Base-by-base conservation (phyloP, 2,113 vertebrate genomes). In the Amazona vittata region DNA sequence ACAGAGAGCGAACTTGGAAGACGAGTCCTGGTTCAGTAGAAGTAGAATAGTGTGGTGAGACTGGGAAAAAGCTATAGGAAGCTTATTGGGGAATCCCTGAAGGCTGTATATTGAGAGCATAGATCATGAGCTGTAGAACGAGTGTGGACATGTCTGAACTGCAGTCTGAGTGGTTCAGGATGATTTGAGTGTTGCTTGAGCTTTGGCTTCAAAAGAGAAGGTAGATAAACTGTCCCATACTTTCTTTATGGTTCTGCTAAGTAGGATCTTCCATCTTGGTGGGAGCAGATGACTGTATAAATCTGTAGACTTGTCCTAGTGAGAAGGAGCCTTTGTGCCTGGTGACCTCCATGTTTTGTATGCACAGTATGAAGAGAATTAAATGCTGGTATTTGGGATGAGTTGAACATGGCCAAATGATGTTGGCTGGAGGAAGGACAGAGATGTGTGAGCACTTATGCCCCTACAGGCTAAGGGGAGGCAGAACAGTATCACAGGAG, bases 331-430 rank as follows among this genome's bases (percentile, higher is more conserved):
- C 18, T 65, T 80, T 53, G 37, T 86, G 68, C 59, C 39, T 92
- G 44, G 39, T 65, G 55, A 90, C 55, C 41, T 71, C 29, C 10
- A 0, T 55, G 68, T 47, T 76, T 68, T 69, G 22, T 50, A 39
- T 85, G 76, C 29, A 12, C 0, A 55, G 24, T n/a, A 64, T 88
- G 59, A 31, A 74, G 17, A 50, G 29, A 50, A 37, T 57, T 43
- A 53, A 62, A 16, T 71, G 33, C n/a, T 84, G 50, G 12, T 37
- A 3, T 86, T 81, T 89, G 86, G 85, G 92, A 95, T 80, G 83
- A 94, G 10, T 37, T 26, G 33, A 69, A 62, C 28, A 8, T 25
- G 28, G 6, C 68, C 46, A 90, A 39, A 35, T 70, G 7, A 46
- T 41, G 21, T 15, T 65, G 82, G 9, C 4, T 83, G 50, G 43